These are phyloP conservation scores for Arenaria interpres DNA, from an alignment of 2,113 vertebrate species.

Conservation along the genomic window DNA sequence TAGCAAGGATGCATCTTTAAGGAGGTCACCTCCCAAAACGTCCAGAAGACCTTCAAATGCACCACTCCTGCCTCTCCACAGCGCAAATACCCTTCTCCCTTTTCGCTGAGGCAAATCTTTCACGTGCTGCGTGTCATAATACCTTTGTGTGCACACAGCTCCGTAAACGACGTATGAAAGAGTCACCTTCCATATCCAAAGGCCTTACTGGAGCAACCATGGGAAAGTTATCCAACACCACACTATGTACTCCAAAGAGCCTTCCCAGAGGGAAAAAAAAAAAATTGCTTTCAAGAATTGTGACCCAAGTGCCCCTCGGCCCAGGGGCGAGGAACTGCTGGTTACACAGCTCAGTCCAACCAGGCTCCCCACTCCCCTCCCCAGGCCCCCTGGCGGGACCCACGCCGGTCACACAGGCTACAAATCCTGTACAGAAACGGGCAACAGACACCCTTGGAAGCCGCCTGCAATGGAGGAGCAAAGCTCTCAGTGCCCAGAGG, in stretches of 20 bases:
- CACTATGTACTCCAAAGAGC: no score
- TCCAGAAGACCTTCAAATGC: not conserved
- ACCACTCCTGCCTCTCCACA: not conserved
- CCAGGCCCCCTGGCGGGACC: not conserved
- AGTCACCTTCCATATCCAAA: not conserved
- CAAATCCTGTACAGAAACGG: fast-evolving
- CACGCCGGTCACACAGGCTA: fast-evolving
- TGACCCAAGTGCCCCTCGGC: not conserved
- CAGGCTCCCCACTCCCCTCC: not conserved
- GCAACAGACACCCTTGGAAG: not conserved
- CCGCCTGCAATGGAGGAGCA: not conserved
- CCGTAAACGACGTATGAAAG: fast-evolving
- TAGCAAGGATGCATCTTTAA: not conserved
- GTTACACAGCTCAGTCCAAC: fast-evolving
- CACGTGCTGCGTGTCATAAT: fast-evolving
- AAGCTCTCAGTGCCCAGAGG: fast-evolving
- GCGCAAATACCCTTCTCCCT: not conserved
- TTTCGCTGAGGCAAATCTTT: not conserved
- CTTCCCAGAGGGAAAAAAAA: not conserved
- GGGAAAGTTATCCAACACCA: not conserved
- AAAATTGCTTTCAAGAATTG: not conserved
- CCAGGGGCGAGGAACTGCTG: not conserved
- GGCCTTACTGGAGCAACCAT: not conserved
- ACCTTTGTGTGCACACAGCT: not conserved
- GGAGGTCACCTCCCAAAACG: not conserved